Percentiles rank a stretch among this genome's conserved stretches.
phyloP scores from a whole-genome alignment of 2,888 invertebrate species.

The Diplolepis rosae region DNA sequence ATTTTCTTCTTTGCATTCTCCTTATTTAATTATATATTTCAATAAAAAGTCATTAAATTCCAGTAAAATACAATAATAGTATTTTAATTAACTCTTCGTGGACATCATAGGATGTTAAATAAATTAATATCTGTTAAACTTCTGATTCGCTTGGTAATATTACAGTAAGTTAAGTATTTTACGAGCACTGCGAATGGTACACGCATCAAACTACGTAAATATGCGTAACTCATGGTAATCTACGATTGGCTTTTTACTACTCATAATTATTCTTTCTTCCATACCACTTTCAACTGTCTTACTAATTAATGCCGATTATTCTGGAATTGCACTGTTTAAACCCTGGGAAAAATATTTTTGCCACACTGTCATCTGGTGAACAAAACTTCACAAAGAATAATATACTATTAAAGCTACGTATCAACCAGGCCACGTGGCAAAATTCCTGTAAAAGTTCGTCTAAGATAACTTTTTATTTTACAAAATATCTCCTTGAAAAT shows the following conservation, averaged over 20 bases:
- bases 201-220: neutral
- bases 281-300: conserved; percentile 8
- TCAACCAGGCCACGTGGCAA: no score
- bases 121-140: neutral
- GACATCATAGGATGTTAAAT: neutral
- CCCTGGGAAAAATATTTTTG: conserved; percentile 12
- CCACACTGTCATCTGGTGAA: neutral
- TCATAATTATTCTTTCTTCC: neutral
- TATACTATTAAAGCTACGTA: neutral
- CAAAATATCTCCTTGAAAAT: neutral
- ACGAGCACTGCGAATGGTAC: neutral
- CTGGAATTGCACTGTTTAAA: conserved; percentile 9
- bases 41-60: neutral
- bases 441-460: no score
- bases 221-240: conserved; percentile 1
- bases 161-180: neutral
- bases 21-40: neutral
- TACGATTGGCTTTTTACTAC: conserved; percentile 9
- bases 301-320: conserved; percentile 21
- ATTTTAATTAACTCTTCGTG: neutral
- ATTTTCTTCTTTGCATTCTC: no score
- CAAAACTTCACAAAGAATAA: neutral
- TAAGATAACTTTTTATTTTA: neutral
- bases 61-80: neutral
- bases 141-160: neutral